Conservation (phyloP, 2,113 vertebrate species). For the Clarias gariepinus region DNA sequence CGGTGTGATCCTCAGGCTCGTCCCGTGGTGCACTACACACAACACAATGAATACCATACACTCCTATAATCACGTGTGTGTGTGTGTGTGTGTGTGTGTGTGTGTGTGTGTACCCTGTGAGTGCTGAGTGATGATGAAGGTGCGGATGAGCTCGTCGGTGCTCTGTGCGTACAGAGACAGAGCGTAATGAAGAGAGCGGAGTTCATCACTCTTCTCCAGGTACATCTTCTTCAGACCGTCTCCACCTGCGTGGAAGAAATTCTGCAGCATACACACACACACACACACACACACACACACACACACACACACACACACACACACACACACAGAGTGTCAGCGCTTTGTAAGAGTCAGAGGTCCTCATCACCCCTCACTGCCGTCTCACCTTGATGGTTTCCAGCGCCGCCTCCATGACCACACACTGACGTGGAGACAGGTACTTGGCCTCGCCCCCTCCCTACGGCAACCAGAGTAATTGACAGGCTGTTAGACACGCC, state of each 20-base stretch:
- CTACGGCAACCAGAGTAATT: conserved; percentile 66
- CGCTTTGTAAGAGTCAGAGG: too few species aligned
- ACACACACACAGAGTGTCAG: neutral
- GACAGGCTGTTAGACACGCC: conserved; percentile 10
- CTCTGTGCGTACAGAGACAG: conserved; percentile 95
- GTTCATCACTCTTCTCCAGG: conserved; percentile 91
- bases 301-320: neutral
- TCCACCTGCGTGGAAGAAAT: conserved; percentile 96
- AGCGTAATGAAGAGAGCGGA: conserved; percentile 89
- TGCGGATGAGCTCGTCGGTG: conserved; percentile 94
- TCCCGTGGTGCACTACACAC: conserved; percentile 88
- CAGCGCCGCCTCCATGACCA: conserved; percentile 86
- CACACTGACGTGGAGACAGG: conserved; percentile 92
- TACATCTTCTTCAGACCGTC: conserved; percentile 94
- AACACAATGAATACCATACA: conserved; percentile 24
- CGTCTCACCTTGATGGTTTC: conserved; percentile 90
- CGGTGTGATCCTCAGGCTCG: conserved; percentile 90
- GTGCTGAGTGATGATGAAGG: conserved; percentile 90
- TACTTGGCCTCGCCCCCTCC: conserved; percentile 86
- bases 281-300: neutral
- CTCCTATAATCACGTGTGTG: conserved; percentile 16
- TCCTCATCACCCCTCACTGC: neutral
- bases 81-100: conserved; percentile 24
- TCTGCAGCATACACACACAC: conserved; percentile 66
- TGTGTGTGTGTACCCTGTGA: conserved; percentile 79